A percentile compares a stretch with the other conserved stretches of the same genome.
Conservation (phyloP, 2,888 invertebrate species). For the Athrips mouffetella region DNA sequence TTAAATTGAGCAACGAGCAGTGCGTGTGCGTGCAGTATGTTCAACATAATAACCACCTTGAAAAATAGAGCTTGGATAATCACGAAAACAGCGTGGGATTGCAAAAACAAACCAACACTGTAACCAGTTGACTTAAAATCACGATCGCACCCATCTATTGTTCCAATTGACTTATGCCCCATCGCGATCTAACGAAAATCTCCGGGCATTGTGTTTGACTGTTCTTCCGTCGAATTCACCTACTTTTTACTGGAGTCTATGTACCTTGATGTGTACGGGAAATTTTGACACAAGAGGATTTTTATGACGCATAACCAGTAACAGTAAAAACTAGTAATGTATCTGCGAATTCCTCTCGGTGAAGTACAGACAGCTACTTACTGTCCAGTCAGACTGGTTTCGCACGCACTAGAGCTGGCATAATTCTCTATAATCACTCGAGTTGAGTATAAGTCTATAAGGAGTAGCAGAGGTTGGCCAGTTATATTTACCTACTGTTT, state of each 20-base stretch:
- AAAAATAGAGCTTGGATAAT: not conserved
- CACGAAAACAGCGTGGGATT: slow-evolving; percentile 1
- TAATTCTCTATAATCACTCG: slow-evolving; percentile 30
- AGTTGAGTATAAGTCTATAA: slow-evolving; percentile 8
- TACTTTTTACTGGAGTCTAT: slow-evolving; percentile 21
- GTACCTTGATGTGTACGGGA: not conserved
- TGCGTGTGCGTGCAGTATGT: too few relatives aligned
- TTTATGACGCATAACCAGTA: not conserved
- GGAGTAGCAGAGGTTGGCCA: not conserved
- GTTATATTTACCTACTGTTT: not conserved
- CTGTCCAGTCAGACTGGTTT: slow-evolving; percentile 39
- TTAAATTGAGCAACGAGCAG: too few relatives aligned
- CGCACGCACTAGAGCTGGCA: slow-evolving; percentile 32
- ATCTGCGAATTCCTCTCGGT: not conserved
- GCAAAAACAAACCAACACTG: slow-evolving; percentile 13
- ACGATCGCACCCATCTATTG: slow-evolving; percentile 63
- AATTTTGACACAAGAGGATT: not conserved
- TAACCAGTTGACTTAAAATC: slow-evolving; percentile 23
- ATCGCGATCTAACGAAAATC: slow-evolving; percentile 47
- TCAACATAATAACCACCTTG: too few relatives aligned
- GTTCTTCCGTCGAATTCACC: slow-evolving; percentile 35
- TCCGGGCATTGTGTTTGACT: slow-evolving; percentile 48
- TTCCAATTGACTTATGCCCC: slow-evolving; percentile 58
- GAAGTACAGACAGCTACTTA: not conserved
- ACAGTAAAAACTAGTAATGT: not conserved